Evolutionary conservation across 2,113 vertebrate species (phyloP), one percentile per base, ranked within the genome.

Genomic region (Phrynocephalus versicolor): DNA sequence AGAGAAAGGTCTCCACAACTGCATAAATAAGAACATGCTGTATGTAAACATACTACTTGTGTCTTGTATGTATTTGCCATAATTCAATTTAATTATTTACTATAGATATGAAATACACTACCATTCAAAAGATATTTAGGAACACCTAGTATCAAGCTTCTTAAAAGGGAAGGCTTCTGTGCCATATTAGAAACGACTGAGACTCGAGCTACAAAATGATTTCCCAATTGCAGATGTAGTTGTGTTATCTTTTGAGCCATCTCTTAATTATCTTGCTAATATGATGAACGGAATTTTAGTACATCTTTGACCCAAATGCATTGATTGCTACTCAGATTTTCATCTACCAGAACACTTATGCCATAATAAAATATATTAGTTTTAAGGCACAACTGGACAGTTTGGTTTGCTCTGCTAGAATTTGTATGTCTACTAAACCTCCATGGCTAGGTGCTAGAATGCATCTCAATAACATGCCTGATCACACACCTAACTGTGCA

Each of bases 191-290:
- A 70, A 82, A 37, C 51, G 13, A 51, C 35, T 81, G 69, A 27
- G 30, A 30, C 21, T 60, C 25, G 33, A 73, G 2, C n/a, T 35
- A 9, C 70, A 83, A 82, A 82, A 60, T 72, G 69, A 13, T 33
- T 82, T 72, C 51, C 25, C 35, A 60, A 82, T 45, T 35, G n/a
- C 58, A 64, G 33, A 58, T 37, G 8, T 58, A 35, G 57, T 60
- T 41, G 33, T 16, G 8, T 35, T 10, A 23, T 79, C 14, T 79
- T 79, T 79, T 4, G 35, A 30, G 39, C 23, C 6, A 64, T 14
- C 39, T 35, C 58, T 37, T 41, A 30, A 19, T 37, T 16, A 27
- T 27, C 57, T 84, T 89, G 91, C 89, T 84, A 76, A 67, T 67
- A 88, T 1, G 8, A 37, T 58, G 18, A 37, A 60, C 1, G 37